Percentiles rank a stretch among this genome's conserved stretches.
These are phyloP conservation scores for Ophioninae sp. DNA, from an alignment of 2,888 invertebrate species.

Conservation along the genomic window DNA sequence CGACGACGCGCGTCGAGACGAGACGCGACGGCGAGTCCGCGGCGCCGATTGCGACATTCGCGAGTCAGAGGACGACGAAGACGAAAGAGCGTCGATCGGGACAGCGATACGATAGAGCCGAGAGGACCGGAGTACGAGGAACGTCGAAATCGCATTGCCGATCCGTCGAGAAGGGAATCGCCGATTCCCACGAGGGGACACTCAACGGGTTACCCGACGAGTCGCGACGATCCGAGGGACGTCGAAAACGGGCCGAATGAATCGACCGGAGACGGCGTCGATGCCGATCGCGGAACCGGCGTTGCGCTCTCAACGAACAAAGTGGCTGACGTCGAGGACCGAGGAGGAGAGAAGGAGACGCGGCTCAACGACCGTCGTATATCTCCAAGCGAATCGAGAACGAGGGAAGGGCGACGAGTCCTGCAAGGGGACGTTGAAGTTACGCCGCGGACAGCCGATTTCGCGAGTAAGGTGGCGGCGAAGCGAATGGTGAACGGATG, in stretches of 20 bases:
- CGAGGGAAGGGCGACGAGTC: not conserved
- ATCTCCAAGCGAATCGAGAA: not conserved
- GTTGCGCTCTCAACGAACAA: constrained; percentile 43
- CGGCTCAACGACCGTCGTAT: constrained; percentile 19
- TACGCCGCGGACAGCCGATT: constrained; percentile 14
- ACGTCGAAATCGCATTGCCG: constrained; percentile 12
- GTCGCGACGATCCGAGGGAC: constrained; percentile 26
- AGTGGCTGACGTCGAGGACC: constrained; percentile 46
- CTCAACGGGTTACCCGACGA: constrained; percentile 17
- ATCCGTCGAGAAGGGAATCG: constrained; percentile 9
- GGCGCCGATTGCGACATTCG: constrained; percentile 48
- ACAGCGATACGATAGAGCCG: constrained; percentile 49
- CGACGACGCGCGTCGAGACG: not conserved
- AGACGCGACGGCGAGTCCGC: constrained; percentile 28
- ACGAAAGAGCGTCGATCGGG: constrained; percentile 56
- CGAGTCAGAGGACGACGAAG: constrained; percentile 55
- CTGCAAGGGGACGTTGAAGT: constrained; percentile 38
- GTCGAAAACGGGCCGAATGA: constrained; percentile 48
- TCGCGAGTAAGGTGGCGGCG: constrained; percentile 40
- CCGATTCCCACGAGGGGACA: constrained; percentile 27
- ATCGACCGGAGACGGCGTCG: constrained; percentile 23
- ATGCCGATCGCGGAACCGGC: constrained; percentile 32
- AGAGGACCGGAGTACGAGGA: constrained; percentile 13
- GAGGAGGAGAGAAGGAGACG: constrained; percentile 50
- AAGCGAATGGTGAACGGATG: constrained; percentile 42